Percentiles rank a stretch among this genome's conserved stretches.
Conservation (phyloP, 2,888 invertebrate genomes). For the Leptinotarsa rubiginosa region DNA sequence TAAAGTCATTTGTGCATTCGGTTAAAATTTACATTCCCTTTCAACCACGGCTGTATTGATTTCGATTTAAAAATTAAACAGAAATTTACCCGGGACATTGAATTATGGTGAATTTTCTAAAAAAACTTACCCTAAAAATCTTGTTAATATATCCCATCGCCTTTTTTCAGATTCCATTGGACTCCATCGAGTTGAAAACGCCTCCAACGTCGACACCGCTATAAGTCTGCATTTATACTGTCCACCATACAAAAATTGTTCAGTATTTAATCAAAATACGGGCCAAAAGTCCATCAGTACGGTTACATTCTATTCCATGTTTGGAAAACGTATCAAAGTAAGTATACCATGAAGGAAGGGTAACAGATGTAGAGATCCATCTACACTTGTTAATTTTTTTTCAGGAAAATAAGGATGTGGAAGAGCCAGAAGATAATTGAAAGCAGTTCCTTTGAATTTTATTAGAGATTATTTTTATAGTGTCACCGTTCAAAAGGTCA, state of each 20-base stretch:
- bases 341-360: slow-evolving; percentile 37
- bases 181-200: slow-evolving; percentile 95
- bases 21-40: too few relatives aligned
- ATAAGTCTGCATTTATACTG: slow-evolving; percentile 96
- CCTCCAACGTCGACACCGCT: slow-evolving; percentile 87
- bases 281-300: slow-evolving; percentile 78
- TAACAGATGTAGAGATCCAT: not conserved
- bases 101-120: too few relatives aligned
- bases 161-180: slow-evolving; percentile 85
- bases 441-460: not conserved
- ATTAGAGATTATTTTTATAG: too few relatives aligned
- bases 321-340: slow-evolving; percentile 81
- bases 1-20: too few relatives aligned
- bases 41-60: too few relatives aligned
- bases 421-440: slow-evolving; percentile 61
- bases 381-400: slow-evolving; percentile 17
- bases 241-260: slow-evolving; percentile 90
- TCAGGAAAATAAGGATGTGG: slow-evolving; percentile 56
- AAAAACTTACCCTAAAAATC: too few relatives aligned
- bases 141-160: too few relatives aligned
- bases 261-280: slow-evolving; percentile 91
- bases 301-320: slow-evolving; percentile 95
- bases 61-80: too few relatives aligned
- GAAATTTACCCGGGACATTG: too few relatives aligned
- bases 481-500: too few relatives aligned